A percentile compares a stretch with the other conserved stretches of the same genome.
Evolutionary conservation across 2,113 vertebrate species (phyloP).

Genomic region (Gasterosteus nipponicus): DNA sequence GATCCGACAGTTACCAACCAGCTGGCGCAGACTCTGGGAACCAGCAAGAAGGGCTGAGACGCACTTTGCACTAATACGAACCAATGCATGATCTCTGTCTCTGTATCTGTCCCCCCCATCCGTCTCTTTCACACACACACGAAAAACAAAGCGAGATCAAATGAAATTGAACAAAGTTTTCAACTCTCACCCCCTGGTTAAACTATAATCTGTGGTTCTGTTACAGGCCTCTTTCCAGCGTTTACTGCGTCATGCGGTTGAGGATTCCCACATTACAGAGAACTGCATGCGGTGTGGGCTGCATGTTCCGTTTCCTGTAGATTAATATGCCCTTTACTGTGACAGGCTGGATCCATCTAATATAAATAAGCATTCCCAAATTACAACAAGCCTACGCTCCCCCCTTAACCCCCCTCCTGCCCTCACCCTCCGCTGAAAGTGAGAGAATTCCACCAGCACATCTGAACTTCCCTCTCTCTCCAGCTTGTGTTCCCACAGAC

Average conservation of each 20-base stretch:
- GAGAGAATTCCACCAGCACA: slow-evolving; percentile 74
- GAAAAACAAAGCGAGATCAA: slow-evolving; percentile 51
- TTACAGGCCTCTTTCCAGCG: slow-evolving; percentile 69
- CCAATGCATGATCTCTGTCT: slow-evolving; percentile 39
- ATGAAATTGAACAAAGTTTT: slow-evolving; percentile 26
- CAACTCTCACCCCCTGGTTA: slow-evolving; percentile 63
- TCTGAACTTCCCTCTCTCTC: slow-evolving; percentile 68
- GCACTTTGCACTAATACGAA: slow-evolving; percentile 62
- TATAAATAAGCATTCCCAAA: slow-evolving; percentile 78
- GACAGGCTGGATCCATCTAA: slow-evolving; percentile 78
- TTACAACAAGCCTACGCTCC: slow-evolving; percentile 72
- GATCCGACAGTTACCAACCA: slow-evolving; percentile 69
- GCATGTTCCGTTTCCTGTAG: slow-evolving; percentile 80
- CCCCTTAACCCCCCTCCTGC: slow-evolving; percentile 39
- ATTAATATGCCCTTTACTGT: slow-evolving; percentile 71
- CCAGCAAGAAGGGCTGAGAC: slow-evolving; percentile 63
- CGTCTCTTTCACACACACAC: slow-evolving; percentile 43
- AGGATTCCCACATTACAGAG: slow-evolving; percentile 80
- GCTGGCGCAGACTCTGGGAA: slow-evolving; percentile 80
- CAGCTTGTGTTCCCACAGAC: slow-evolving; percentile 74
- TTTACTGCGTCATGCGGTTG: slow-evolving; percentile 71
- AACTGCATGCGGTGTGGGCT: slow-evolving; percentile 74
- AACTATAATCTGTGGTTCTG: slow-evolving; percentile 70
- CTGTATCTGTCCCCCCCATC: slow-evolving; percentile 13
- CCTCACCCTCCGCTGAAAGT: slow-evolving; percentile 56